Conservation (phyloP, 2,113 vertebrate genomes). For the Crotalus helleri region DNA sequence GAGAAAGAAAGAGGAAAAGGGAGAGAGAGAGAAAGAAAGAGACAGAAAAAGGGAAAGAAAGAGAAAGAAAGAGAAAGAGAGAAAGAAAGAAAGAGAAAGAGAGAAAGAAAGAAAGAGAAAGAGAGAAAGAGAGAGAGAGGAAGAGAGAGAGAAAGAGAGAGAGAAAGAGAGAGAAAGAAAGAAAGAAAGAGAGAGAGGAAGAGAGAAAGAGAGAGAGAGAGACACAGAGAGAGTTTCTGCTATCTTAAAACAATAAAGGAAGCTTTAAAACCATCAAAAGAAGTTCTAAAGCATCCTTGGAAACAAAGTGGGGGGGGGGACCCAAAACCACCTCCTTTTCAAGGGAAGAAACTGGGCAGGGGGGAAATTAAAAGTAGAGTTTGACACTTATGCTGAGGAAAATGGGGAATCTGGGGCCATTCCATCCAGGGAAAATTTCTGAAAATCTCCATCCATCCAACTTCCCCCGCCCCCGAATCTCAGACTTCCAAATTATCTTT, state of each 20-base stretch:
- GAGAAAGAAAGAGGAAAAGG: too few relatives aligned
- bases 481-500: neutral
- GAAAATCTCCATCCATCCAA: too few relatives aligned
- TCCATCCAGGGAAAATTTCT: neutral
- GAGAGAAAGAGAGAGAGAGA: too few relatives aligned
- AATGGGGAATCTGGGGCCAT: too few relatives aligned
- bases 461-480: neutral
- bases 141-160: too few relatives aligned
- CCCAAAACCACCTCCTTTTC: neutral
- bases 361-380: neutral
- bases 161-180: too few relatives aligned
- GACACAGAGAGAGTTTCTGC: neutral
- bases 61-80: fast-evolving
- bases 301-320: neutral
- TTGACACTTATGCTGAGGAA: neutral
- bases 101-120: fast-evolving
- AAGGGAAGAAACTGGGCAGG: neutral
- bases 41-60: too few relatives aligned
- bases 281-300: neutral
- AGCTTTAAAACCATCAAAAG: neutral
- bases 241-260: neutral
- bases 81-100: fast-evolving
- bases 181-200: too few relatives aligned
- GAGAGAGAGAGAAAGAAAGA: too few relatives aligned
- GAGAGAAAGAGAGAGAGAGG: too few relatives aligned